Base-by-base conservation (phyloP, 2,888 invertebrate genomes). In the Adelphocoris suturalis region DNA sequence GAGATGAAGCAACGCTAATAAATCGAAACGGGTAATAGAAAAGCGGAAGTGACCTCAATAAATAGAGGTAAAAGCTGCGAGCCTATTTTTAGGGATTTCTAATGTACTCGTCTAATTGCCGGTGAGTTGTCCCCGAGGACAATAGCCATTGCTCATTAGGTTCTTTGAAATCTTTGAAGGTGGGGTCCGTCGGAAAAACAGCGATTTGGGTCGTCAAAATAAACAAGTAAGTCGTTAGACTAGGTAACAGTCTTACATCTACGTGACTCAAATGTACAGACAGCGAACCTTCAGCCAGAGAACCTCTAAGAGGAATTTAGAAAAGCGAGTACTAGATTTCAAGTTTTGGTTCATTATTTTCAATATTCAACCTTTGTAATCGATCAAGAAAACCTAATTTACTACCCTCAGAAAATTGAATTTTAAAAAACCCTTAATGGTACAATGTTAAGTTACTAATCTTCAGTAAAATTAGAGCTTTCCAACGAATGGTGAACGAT, bases 191-290 rank as follows among this genome's bases (percentile, higher is more conserved):
- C n/a, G 14, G 57, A 57, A 57, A 57, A 57, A 57, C 57, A 57
- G 57, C 57, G 57, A 57, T 57, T 57, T 57, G 57, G 57, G 11
- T 57, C n/a, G 57, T 57, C 57, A 57, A 57, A 57, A 57, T 57
- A 57, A 57, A 57, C 57, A 57, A 57, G 5, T 57, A 12, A n/a
- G 16, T 57, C 57, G 57, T 57, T 57, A 57, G 57, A 14, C 16
- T n/a, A 5, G n/a, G 57, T 57, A 57, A 57, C n/a, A 57, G 57
- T 57, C 1, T 37, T 37, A 57, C 57, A 16, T 57, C n/a, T 57
- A 57, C 57, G 57, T 57, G 57, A 57, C n/a, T 57, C 57, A n/a
- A 16, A 57, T 57, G 11, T 0, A 5, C 57, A 5, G 2, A 2
- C 37, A 37, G 37, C 3, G 37, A 37, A 37, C 2, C 7, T 37